A percentile compares a stretch with the other conserved stretches of the same genome.
Conservation (phyloP, 53 echinoderm and acorn worm genomes). For the Paracentrotus lividus region DNA sequence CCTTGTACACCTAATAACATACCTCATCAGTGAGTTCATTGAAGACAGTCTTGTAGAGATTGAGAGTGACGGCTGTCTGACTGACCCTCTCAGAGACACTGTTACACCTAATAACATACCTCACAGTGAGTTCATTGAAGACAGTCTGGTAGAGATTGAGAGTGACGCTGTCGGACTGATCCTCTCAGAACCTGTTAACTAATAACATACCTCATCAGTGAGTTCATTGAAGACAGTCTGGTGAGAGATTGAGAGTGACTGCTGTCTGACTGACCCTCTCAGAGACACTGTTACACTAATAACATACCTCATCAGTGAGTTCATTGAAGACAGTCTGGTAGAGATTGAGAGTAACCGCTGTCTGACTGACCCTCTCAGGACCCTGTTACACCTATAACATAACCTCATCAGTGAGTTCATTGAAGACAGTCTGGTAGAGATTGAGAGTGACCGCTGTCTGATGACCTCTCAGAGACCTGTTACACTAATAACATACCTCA, state of each 20-base stretch:
- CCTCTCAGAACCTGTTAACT: conserved; percentile 90
- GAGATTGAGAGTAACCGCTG: conserved; percentile 87
- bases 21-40: too few relatives aligned
- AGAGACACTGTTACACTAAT: too few relatives aligned
- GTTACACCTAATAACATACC: too few relatives aligned
- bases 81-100: conserved; percentile 94
- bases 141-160: conserved; percentile 94
- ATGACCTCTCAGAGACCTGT: conserved; percentile 93
- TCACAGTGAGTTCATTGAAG: conserved; percentile 94
- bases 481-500: too few relatives aligned
- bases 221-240: too few relatives aligned
- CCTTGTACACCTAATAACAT: too few relatives aligned
- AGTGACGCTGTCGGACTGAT: conserved; percentile 89
- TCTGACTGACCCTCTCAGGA: conserved; percentile 90
- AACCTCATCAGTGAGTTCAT: too few relatives aligned
- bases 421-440: conserved; percentile 95
- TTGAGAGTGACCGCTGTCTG: conserved; percentile 88
- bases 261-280: too few relatives aligned
- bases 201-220: too few relatives aligned
- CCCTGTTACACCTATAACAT: conserved; percentile 85
- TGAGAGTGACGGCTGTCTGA: conserved; percentile 85
- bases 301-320: conserved; percentile 86
- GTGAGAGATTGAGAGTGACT: too few relatives aligned
- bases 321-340: conserved; percentile 98
- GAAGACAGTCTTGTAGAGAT: conserved; percentile 95